Conservation (phyloP, 2,113 vertebrate species). For the Ahaetulla prasina region DNA sequence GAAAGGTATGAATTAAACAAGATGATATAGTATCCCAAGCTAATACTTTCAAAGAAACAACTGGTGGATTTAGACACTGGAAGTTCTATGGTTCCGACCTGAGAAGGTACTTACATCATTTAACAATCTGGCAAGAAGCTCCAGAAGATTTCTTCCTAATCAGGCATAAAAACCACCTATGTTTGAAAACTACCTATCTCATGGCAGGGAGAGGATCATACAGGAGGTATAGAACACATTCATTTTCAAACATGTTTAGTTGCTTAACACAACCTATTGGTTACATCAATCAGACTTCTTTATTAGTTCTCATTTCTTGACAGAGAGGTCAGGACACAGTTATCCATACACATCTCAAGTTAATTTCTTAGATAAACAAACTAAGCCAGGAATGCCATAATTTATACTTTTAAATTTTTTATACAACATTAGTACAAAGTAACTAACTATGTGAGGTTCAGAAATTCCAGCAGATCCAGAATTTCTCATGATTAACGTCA, state of each 20-base stretch:
- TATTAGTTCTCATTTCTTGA: background rate
- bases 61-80: background rate
- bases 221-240: background rate
- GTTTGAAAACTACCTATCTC: background rate
- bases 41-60: background rate
- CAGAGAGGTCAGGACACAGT: background rate
- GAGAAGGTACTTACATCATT: background rate
- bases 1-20: background rate
- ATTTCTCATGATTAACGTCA: background rate
- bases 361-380: background rate
- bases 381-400: background rate
- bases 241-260: background rate
- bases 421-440: background rate
- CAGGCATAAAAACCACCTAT: background rate
- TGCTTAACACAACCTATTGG: background rate
- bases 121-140: background rate
- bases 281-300: background rate
- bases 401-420: background rate
- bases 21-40: background rate
- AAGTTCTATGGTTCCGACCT: background rate
- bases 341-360: background rate
- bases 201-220: background rate
- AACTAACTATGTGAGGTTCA: background rate
- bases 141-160: background rate
- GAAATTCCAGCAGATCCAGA: background rate